Evolutionary conservation across 2,888 invertebrate species (phyloP).

Genomic region (Apantesis nais): DNA sequence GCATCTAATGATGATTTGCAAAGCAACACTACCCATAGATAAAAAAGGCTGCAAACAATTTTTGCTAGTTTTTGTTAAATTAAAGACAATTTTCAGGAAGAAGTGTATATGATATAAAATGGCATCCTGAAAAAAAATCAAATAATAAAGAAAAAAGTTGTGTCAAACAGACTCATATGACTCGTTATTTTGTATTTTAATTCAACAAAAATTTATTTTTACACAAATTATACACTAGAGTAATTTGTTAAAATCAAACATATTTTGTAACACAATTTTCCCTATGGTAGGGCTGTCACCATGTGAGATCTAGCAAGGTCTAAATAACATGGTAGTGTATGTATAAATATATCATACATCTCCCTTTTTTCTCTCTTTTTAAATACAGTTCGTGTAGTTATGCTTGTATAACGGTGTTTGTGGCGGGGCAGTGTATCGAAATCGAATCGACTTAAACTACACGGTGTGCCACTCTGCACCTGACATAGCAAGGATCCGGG

Average conservation of each 20-base stretch:
- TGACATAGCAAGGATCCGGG: no score
- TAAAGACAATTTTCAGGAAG: not conserved
- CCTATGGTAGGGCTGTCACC: no score
- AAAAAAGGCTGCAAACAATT: not conserved
- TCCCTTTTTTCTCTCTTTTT: no score
- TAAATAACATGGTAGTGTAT: no score
- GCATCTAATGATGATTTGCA: conserved; percentile 52
- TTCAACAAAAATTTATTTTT: conserved; percentile 35
- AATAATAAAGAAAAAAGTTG: not conserved
- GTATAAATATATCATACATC: no score
- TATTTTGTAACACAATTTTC: conserved; percentile 46
- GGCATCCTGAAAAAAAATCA: not conserved
- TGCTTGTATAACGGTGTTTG: no score
- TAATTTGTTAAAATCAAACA: conserved; percentile 43
- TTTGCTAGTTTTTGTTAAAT: not conserved
- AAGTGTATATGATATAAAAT: not conserved
- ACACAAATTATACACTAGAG: conserved; percentile 37
- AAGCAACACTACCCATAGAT: conserved; percentile 33
- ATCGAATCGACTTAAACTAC: no score
- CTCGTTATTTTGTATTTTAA: conserved; percentile 5
- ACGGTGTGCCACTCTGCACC: no score
- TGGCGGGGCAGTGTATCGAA: no score
- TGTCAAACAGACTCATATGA: not conserved
- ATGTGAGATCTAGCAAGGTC: no score
- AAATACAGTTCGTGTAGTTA: no score